Base-by-base conservation (phyloP, 2,113 vertebrate genomes). In the Coracopsis vasa region DNA sequence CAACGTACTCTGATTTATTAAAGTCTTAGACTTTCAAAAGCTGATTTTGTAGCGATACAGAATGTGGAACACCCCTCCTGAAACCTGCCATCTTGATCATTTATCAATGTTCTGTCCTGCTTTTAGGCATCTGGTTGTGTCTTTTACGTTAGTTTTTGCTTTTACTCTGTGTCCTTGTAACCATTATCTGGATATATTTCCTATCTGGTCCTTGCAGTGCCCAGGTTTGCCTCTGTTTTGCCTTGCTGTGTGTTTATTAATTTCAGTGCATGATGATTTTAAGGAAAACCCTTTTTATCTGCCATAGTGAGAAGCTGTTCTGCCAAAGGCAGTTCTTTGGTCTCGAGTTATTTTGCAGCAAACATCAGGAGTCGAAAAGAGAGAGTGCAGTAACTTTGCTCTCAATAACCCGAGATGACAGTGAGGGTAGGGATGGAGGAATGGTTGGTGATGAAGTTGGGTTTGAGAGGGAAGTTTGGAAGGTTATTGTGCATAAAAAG, bases 251-350 rank as follows among this genome's bases (percentile, higher is more conserved):
- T 75, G 14, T 94, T 73, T 94, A 66, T 70, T 77, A 37, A 77
- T 85, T 88, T 51, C 48, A 83, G 35, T 45, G 29, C 21, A 19
- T 39, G 13, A 11, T 86, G 61, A 24, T 3, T 2, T 69, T 72
- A 70, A 79, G 71, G 86, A 70, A 90, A 95, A 80, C 58, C 53
- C 21, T 69, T 92, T 86, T 77, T 37, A 45, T 72, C 58, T 86
- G 65, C n/a, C 61, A 4, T 60, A 1, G 0, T 6, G 67, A 88
- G 80, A 75, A 51, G 18, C 47, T 87, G 3, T 64, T 67, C 81
- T 85, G 33, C 47, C 2, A 2, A 48, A 28, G 79, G 24, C 72
- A 37, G 41, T 48, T 77, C 66, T 48, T 77, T 18, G 12, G 20
- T 56, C 71, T 39, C 2, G 0, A 14, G 5, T 54, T 90, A 44